Percentiles rank a stretch among this genome's conserved stretches.
Evolutionary conservation across 2,797 vertebrate species (phyloP).

Genomic region (Anguilla anguilla): DNA sequence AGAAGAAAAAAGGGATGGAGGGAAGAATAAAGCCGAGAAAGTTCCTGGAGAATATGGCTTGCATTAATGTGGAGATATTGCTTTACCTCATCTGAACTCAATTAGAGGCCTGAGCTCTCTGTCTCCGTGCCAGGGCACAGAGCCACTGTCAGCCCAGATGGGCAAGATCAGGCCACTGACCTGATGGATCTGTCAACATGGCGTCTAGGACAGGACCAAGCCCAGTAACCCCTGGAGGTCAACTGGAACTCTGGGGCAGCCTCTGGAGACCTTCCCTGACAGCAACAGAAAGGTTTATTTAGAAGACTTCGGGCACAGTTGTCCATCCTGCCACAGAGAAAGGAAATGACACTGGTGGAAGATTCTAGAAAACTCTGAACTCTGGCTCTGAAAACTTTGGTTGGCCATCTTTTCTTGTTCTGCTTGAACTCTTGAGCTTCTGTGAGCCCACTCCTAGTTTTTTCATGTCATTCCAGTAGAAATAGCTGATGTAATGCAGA

Average conservation of each 20-base stretch:
- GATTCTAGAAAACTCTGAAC: neutral
- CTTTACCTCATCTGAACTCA: constrained; percentile 80
- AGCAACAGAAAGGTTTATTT: neutral
- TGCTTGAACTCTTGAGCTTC: neutral
- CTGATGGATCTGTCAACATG: constrained; percentile 65
- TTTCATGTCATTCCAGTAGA: neutral
- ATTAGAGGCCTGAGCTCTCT: constrained; percentile 76
- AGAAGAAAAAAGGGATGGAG: constrained; percentile 58
- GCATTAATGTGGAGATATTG: constrained; percentile 79
- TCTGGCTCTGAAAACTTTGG: neutral
- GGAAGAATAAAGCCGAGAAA: constrained; percentile 68
- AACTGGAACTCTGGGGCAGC: constrained; percentile 33
- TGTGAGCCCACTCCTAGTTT: neutral
- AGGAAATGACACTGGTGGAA: neutral
- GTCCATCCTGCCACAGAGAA: neutral
- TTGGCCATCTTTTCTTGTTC: neutral
- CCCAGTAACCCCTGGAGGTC: constrained; percentile 56
- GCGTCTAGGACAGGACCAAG: constrained; percentile 51
- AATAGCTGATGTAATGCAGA: neutral
- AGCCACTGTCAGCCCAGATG: constrained; percentile 71
- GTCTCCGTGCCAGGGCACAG: constrained; percentile 68
- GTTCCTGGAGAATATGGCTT: constrained; percentile 75
- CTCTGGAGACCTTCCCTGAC: neutral
- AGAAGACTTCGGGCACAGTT: neutral
- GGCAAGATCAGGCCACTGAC: constrained; percentile 61